Evolutionary conservation across 2,888 invertebrate genomes (phyloP), one percentile per base, ranked within the genome.

Genomic region (Ferrisia virgata): DNA sequence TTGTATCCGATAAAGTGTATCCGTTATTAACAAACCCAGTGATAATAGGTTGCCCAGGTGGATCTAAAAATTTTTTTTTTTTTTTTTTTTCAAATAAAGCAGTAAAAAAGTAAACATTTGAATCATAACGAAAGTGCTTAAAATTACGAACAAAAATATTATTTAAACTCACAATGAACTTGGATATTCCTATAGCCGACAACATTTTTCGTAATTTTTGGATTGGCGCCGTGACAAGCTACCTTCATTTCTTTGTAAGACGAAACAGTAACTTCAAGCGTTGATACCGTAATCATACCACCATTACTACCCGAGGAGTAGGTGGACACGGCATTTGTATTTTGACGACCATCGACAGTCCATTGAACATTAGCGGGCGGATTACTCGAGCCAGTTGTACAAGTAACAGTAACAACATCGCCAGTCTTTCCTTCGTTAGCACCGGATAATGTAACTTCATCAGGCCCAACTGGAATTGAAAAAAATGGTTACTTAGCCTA

Each of bases 161-260:
- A 18, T n/a, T 22, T 0, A 79, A 88, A 94, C 97, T 94, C 91
- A 98, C 98, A 96, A 87, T 97, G 90, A 79, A 98, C 95, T 88
- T 95, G 96, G 88, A 98, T 94, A 64, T 95, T 96, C 87, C 96
- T 95, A 0, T 96, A 95, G 85, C 95, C 93, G n/a, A 96, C 94
- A 25, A 96, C 95, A 87, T 95, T 96, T 88, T 96, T 95, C 0
- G 96, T 95, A 2, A 97, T 91, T 87, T 95, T 95, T 87, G 93
- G 93, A 89, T 97, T 97, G 86, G 95, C 91, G 0, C 96, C 98
- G 87, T 96, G 96, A 88, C 98, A 98, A 83, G 95, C 94, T 86
- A 96, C 95, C 79, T 95, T 94, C 87, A 95, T 91, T 79, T 94
- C 91, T 86, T 94, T 92, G 88, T 94, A 93, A 0, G 94, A 93